Evolutionary conservation across 2,797 vertebrate species (phyloP), one percentile per base, ranked within the genome.

Genomic region (Lycodopsis pacificus): DNA sequence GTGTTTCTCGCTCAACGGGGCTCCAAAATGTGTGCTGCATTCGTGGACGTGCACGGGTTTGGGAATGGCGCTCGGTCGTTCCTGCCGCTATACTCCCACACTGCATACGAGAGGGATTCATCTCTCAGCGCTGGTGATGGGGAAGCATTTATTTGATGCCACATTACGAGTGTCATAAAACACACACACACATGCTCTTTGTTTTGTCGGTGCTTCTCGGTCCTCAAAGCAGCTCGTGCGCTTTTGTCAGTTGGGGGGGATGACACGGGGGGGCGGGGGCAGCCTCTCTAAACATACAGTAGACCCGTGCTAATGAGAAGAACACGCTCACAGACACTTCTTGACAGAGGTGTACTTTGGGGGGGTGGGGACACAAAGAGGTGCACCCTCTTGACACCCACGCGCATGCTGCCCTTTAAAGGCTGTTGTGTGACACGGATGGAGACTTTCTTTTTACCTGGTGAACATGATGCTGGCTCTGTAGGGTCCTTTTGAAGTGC

Each of bases 31-130:
- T 57, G 59, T 81, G 77, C 66, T 87, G 86, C 88, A 38, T 86
- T 83, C 53, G 73, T 4, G 83, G 76, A 90, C 89, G 87, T 87
- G 88, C 89, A 65, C n/a, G 59, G 82, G 48, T 71, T 86, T 64
- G 1, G 76, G 83, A 92, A 91, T 89, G 82, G 79, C 77, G 78
- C 64, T 71, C 62, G 63, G 58, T 58, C 76, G 1, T 56, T 62
- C 49, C 70, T 72, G 70, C 75, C 77, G 65, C 77, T 67, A 19
- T 36, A 11, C 73, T 68, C 77, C 80, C 74, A 78, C 80, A 71
- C 80, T 44, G 72, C 71, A 71, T 32, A 15, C 13, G 51, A 70
- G 7, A 61, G 36, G 80, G 87, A 84, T 87, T 22, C 81, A 88
- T 86, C 64, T 87, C 51, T 44, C 25, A 49, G 77, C 75, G 3